phyloP scores from a whole-genome alignment of 1,140 invertebrate species.

The Tachypleus tridentatus region DNA sequence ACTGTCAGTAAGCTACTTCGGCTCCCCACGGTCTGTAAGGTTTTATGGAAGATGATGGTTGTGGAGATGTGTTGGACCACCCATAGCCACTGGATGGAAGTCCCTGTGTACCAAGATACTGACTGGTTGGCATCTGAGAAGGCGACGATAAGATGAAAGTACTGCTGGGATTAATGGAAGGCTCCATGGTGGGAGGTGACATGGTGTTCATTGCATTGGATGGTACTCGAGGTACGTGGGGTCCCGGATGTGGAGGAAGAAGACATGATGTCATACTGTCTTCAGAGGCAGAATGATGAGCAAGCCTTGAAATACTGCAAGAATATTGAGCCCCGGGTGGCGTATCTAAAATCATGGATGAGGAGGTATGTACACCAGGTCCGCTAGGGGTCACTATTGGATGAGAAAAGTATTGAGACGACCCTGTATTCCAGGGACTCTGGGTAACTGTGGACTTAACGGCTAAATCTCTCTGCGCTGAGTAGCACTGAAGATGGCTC shows the following conservation, averaged over 20 bases:
- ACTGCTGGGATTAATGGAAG: constrained; percentile 12
- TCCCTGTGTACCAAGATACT: constrained; percentile 27
- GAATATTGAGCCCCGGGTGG: constrained; percentile 6
- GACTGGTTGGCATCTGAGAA: constrained; percentile 37
- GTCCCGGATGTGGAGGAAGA: too few species aligned
- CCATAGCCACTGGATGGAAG: constrained; percentile 12
- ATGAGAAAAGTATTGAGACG: constrained; percentile 14
- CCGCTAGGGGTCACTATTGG: neutral
- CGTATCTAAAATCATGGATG: constrained; percentile 4
- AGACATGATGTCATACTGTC: too few species aligned
- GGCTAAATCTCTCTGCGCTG: constrained; percentile 69
- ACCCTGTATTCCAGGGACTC: constrained; percentile 28
- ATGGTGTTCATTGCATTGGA: constrained; percentile 16
- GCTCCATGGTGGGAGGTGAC: constrained; percentile 5
- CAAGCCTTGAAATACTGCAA: neutral
- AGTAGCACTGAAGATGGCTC: constrained; percentile 81
- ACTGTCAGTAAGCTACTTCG: constrained; percentile 67
- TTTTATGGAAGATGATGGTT: constrained; percentile 39
- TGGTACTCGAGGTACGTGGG: too few species aligned
- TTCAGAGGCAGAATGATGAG: neutral
- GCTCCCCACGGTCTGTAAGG: constrained; percentile 92
- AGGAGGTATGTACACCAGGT: constrained; percentile 6
- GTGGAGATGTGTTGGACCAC: constrained; percentile 7
- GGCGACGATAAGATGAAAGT: constrained; percentile 29
- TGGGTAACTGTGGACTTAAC: constrained; percentile 26